A percentile compares a stretch with the other conserved stretches of the same genome.
These are phyloP conservation scores for Mus minutoides DNA, from an alignment of 2,797 vertebrate species.

Conservation along the genomic window DNA sequence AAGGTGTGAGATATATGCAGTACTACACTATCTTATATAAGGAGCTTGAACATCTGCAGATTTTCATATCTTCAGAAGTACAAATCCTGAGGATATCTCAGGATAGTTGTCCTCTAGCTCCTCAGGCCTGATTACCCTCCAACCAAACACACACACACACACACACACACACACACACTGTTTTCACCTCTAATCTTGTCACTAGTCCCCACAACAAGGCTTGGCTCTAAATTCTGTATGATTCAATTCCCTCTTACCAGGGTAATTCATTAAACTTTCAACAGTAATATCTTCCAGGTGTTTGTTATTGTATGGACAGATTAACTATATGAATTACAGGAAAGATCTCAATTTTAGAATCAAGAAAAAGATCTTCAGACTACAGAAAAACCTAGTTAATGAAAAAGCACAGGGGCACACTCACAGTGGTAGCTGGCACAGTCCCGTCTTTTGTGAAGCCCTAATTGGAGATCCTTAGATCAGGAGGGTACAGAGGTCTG, in stretches of 20 bases:
- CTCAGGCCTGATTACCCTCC: neutral
- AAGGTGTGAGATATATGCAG: no score
- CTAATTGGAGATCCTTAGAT: neutral
- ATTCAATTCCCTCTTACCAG: neutral
- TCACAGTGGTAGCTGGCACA: neutral
- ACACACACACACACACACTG: no score
- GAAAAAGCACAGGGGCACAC: neutral
- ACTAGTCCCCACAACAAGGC: fast-evolving
- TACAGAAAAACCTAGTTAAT: neutral
- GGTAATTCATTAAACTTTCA: neutral
- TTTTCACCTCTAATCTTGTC: fast-evolving
- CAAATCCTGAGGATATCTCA: neutral
- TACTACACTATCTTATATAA: neutral
- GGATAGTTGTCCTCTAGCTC: neutral
- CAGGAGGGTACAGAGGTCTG: neutral
- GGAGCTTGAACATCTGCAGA: no score
- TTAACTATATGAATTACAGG: neutral
- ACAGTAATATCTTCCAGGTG: neutral
- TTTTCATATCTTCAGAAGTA: neutral
- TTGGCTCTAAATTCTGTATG: neutral
- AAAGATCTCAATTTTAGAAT: neutral
- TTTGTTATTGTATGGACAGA: neutral
- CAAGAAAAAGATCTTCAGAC: neutral
- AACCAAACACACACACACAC: no score
- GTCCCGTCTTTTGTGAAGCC: fast-evolving